Evolutionary conservation across 2,888 invertebrate genomes (phyloP).

Genomic region (Allacma fusca): DNA sequence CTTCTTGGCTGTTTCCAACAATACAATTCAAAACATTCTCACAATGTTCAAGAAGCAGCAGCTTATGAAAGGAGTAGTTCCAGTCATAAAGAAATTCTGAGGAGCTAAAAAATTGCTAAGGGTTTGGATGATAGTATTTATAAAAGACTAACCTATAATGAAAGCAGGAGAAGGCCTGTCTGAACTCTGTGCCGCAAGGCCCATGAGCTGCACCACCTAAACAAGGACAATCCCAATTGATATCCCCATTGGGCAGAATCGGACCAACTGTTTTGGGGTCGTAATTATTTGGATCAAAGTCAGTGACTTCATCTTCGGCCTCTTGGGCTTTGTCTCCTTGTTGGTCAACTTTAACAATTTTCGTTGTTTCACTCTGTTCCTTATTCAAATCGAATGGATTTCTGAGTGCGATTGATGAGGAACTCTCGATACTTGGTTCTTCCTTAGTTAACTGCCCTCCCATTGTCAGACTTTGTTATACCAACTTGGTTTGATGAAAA

Average conservation of each 20-base stretch:
- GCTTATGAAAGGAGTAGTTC: slow-evolving; percentile 4
- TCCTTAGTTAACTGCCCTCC: slow-evolving; percentile 54
- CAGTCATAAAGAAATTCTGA: background rate
- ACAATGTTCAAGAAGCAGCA: background rate
- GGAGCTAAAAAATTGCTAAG: background rate
- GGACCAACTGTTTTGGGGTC: slow-evolving; percentile 79
- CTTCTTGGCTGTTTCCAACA: slow-evolving; percentile 69
- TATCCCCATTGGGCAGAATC: slow-evolving; percentile 83
- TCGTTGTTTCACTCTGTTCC: slow-evolving; percentile 37
- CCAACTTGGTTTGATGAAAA: background rate
- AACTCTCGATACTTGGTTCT: slow-evolving; percentile 26
- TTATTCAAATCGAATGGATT: slow-evolving; percentile 41
- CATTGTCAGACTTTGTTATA: slow-evolving; percentile 43
- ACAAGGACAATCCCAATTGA: slow-evolving; percentile 98
- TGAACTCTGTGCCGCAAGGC: slow-evolving; percentile 91
- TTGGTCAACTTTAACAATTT: slow-evolving; percentile 29
- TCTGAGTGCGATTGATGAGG: slow-evolving; percentile 26
- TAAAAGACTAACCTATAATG: slow-evolving; percentile 76
- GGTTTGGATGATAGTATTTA: background rate
- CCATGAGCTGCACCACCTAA: slow-evolving; percentile 97
- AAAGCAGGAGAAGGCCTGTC: slow-evolving; percentile 94
- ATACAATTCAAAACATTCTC: background rate
- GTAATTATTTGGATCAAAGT: slow-evolving; percentile 69
- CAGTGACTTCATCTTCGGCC: slow-evolving; percentile 41
- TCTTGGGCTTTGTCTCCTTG: slow-evolving; percentile 37